phyloP scores from a whole-genome alignment of 30 jellyfish, hydroid and myxozoan genomes.

The Calvadosia cruxmelitensis region DNA sequence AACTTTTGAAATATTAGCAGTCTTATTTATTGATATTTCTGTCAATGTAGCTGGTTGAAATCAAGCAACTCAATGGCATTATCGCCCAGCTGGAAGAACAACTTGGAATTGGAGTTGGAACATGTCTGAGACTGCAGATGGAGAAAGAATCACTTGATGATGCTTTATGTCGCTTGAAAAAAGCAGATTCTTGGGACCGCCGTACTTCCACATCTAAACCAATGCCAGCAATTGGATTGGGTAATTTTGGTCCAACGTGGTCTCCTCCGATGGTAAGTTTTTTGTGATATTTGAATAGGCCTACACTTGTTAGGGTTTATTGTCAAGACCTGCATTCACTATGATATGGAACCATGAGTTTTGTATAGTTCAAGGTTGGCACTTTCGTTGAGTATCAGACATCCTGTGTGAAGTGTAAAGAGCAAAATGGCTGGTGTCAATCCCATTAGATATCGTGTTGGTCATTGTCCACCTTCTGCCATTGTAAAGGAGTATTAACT shows the following conservation, averaged over 20 bases:
- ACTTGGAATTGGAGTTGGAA: constrained; percentile 51
- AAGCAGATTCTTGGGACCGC: constrained; percentile 57
- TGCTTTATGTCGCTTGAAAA: constrained; percentile 31
- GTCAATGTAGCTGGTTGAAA: constrained; percentile 79
- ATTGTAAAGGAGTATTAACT: no score
- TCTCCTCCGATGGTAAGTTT: neutral
- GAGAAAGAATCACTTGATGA: constrained; percentile 59
- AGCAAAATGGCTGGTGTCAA: no score
- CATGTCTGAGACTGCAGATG: constrained; percentile 50
- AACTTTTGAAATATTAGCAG: no score
- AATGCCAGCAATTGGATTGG: constrained; percentile 24
- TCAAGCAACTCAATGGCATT: constrained; percentile 38
- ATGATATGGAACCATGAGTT: no score
- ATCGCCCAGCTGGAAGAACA: constrained; percentile 54
- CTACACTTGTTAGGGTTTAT: no score
- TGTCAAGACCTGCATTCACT: no score
- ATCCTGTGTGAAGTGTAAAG: no score
- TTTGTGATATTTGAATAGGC: neutral
- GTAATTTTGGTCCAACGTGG: constrained; percentile 2
- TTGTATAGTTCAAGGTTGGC: no score
- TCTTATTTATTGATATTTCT: no score
- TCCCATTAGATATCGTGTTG: no score
- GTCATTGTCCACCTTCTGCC: no score
- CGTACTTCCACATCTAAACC: constrained; percentile 5
- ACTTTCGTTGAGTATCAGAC: no score